Evolutionary conservation across 2,797 vertebrate genomes (phyloP), one percentile per base, ranked within the genome.

Genomic region (Rousettus madagascariensis): DNA sequence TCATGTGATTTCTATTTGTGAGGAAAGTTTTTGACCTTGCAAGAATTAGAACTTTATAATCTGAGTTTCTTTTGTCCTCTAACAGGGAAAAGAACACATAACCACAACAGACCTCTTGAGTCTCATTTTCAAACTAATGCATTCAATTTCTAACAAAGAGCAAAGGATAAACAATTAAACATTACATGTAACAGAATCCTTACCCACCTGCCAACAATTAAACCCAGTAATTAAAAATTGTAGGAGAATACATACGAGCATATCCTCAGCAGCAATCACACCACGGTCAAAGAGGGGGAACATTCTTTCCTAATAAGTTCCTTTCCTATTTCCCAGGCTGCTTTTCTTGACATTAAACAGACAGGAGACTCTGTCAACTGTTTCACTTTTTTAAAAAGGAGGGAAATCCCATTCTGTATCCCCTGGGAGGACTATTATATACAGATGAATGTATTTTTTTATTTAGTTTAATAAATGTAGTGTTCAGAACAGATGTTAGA

Each of bases 121-220:
- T 97, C 80, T 93, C 79, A 96, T 98, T 98, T 98, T 98, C 97
- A 97, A 87, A 92, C 96, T 97, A 98, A 98, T 96, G 89, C 78
- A 96, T 98, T 97, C 96, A 97, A 78, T 97, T 97, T 97, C 94
- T 97, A 98, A 97, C 96, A 97, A 98, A 98, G 94, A 97, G 91
- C 91, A 96, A 98, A 97, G 95, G 97, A 98, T 97, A 97, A 98
- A 98, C 97, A 98, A 98, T 98, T 98, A 98, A 97, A 87, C 83
- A 95, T 97, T 33, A 10, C 68, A 96, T 98, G 97, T 97, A 97
- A 97, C 68, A 97, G 95, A 96, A 96, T 74, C 97, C 88, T 97
- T 97, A 98, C 86, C 97, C 92, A 98, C 97, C 97, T 98, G 96
- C 90, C 97, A 98, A 97, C 92, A 98, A 98, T 96, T 98, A 97